Evolutionary conservation across 2,113 vertebrate species (phyloP), one percentile per base, ranked within the genome.

Genomic region (Ondatra zibethicus): DNA sequence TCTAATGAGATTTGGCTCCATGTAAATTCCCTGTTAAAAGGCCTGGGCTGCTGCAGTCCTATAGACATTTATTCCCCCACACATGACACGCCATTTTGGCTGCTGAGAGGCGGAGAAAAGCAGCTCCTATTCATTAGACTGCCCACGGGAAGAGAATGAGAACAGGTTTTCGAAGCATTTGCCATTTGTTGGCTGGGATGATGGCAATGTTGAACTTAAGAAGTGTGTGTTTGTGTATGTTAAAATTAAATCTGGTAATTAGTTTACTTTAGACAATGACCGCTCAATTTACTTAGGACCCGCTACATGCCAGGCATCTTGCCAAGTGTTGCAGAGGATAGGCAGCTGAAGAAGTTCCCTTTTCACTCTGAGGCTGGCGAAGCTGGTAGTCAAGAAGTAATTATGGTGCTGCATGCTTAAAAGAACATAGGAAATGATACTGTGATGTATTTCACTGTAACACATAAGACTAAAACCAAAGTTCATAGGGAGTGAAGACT

Each of bases 1-100:
- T 89, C 63, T 92, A 95, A 96, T 78, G 86, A 93, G 68, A 90
- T 94, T 93, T 95, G 58, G 88, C 65, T 96, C 3, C 90, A 88
- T 86, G 95, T 92, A 95, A 93, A 96, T 96, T 91, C 94, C 63
- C 84, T 94, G 39, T 89, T 94, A 63, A 97, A 81, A 92, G 76
- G 5, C 72, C 95, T 91, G 61, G 45, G 61, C 81, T 52, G 29
- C 21, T 42, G 21, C 66, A 89, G 78, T 88, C 65, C 70, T 63
- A n/a, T 61, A 73, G 25, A n/a, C 68, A 27, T 81, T 95, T 89
- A 63, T 63, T 95, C 17, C 11, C 68, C 78, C 91, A 93, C n/a
- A 27, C 61, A 82, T 96, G 63, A 65, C 70, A 85, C 5, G 4
- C 65, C 89, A 23, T 33, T 81, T 66, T 55, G 81, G 33, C n/a